phyloP scores from a whole-genome alignment of 2,888 invertebrate species.

The Neocrepidodera transversa region DNA sequence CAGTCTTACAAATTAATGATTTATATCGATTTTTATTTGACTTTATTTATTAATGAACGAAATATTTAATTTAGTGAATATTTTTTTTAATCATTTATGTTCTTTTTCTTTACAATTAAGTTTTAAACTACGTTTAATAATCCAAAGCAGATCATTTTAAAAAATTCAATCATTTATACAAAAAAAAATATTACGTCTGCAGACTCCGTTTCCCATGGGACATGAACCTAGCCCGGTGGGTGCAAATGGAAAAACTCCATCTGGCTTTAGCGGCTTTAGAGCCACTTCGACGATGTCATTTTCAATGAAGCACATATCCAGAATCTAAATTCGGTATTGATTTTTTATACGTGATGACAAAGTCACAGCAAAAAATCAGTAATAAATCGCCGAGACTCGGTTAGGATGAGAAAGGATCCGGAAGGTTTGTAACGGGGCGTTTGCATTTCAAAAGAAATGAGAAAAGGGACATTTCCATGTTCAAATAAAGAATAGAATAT shows the following conservation, averaged over 20 bases:
- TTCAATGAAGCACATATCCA: conserved; percentile 29
- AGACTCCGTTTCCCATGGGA: conserved; percentile 15
- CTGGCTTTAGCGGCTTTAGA: conserved; percentile 25
- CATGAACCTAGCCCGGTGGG: conserved; percentile 11
- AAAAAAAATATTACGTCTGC: conserved; percentile 12
- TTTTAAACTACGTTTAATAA: no score
- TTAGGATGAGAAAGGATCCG: neutral
- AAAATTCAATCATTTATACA: no score
- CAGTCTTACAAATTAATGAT: no score
- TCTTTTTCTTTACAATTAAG: no score
- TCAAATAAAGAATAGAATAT: no score
- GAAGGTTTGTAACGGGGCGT: neutral
- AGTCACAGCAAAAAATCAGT: conserved; percentile 6
- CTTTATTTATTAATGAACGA: no score
- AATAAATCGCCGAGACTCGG: conserved; percentile 1
- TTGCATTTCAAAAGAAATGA: neutral
- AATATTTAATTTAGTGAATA: no score
- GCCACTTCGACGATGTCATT: conserved; percentile 25
- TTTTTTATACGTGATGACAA: conserved; percentile 24
- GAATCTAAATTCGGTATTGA: conserved; percentile 33
- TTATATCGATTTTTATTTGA: no score
- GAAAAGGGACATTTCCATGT: neutral
- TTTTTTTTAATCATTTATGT: no score
- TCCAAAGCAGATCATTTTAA: no score
- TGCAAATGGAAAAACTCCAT: conserved; percentile 25